These are phyloP conservation scores for Sialia sialis DNA, from an alignment of 2,113 vertebrate species.

Conservation along the genomic window DNA sequence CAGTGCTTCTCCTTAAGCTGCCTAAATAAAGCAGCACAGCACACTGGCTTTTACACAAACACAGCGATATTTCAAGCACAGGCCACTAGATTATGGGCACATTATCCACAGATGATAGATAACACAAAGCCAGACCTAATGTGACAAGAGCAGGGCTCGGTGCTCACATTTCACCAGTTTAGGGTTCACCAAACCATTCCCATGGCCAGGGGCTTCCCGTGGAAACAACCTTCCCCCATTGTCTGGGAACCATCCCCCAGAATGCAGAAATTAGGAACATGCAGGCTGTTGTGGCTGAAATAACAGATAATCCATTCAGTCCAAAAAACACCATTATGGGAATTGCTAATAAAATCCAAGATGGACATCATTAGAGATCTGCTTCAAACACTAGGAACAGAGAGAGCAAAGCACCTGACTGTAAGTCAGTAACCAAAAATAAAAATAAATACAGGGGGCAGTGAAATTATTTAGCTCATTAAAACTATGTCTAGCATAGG, in stretches of 20 bases:
- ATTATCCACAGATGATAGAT: neutral
- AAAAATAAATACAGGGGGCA: neutral
- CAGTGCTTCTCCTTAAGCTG: neutral
- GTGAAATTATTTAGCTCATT: neutral
- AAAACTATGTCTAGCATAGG: neutral
- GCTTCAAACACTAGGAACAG: neutral
- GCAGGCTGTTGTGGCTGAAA: neutral
- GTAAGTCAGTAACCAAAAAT: neutral
- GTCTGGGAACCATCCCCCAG: neutral
- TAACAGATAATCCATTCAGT: neutral
- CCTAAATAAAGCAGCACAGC: conserved; percentile 13
- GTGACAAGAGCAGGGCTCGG: neutral
- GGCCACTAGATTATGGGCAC: neutral
- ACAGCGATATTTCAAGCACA: neutral
- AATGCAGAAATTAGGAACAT: fast-evolving
- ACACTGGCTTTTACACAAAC: neutral
- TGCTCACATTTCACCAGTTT: neutral
- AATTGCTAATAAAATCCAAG: neutral
- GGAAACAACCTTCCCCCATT: fast-evolving
- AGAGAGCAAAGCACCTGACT: neutral
- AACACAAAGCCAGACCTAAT: neutral
- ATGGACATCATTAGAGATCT: neutral
- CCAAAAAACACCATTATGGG: neutral
- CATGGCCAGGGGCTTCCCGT: neutral
- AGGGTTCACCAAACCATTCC: neutral